phyloP scores from a whole-genome alignment of 1,140 invertebrate genomes.

The Drosophila kohkoa region DNA sequence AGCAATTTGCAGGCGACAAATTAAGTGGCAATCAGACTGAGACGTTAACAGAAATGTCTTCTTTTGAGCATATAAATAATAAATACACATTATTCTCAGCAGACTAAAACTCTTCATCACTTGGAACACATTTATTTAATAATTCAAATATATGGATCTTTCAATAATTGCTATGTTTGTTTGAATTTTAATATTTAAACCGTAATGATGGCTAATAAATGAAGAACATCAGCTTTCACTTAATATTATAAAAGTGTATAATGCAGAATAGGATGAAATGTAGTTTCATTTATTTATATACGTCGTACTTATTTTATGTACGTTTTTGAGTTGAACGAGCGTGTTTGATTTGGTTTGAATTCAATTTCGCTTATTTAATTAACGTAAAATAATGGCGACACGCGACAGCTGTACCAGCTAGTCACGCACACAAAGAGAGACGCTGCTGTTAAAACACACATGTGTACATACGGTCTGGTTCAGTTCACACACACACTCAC shows the following conservation, averaged over 20 bases:
- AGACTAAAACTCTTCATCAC: background rate
- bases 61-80: background rate
- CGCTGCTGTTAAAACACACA: background rate
- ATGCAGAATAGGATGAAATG: background rate
- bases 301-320: background rate
- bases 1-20: conserved; percentile 50
- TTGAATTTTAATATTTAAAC: too few species aligned
- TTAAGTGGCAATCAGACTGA: conserved; percentile 65
- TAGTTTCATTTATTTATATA: background rate
- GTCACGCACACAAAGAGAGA: background rate
- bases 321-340: conserved; percentile 10
- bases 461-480: conserved; percentile 13
- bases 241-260: too few species aligned
- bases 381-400: conserved; percentile 56
- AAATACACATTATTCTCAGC: background rate
- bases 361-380: conserved; percentile 61
- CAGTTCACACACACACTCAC: conserved; percentile 1
- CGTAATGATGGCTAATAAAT: too few species aligned
- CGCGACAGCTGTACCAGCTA: conserved; percentile 24
- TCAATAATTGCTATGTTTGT: too few species aligned
- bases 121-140: too few species aligned
- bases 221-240: too few species aligned
- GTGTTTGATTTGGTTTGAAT: conserved; percentile 33
- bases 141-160: too few species aligned
- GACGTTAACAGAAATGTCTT: conserved; percentile 25